Evolutionary conservation across 1,140 invertebrate genomes (phyloP).

Genomic region (Heliconius hermathena): DNA sequence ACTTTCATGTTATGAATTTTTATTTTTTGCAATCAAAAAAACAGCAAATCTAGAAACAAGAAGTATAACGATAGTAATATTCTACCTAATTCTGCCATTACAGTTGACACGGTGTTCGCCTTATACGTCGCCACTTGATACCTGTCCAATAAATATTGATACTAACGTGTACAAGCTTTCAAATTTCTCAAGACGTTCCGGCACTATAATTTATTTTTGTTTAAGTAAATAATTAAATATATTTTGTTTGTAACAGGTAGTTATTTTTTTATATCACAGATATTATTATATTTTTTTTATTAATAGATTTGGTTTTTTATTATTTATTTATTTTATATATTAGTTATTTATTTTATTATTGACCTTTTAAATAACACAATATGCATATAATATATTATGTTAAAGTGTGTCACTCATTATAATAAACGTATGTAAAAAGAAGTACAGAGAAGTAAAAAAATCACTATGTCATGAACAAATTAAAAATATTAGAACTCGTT

Average conservation of each 20-base stretch:
- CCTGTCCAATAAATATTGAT: conserved; percentile 25
- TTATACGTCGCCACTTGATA: conserved; percentile 20
- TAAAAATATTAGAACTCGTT: too few relatives aligned
- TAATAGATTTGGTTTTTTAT: not conserved
- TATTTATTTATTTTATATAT: not conserved
- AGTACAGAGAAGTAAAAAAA: too few relatives aligned
- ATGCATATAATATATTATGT: not conserved
- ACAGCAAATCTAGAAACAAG: not conserved
- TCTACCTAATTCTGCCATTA: conserved; percentile 6
- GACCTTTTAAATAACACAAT: not conserved
- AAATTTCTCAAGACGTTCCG: conserved; percentile 5
- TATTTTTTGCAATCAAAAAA: not conserved
- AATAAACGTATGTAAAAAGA: too few relatives aligned
- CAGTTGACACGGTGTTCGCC: conserved; percentile 20
- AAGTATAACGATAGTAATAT: conserved; percentile 17
- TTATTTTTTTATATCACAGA: too few relatives aligned
- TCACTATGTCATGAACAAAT: too few relatives aligned
- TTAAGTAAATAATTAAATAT: not conserved
- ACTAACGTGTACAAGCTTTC: not conserved
- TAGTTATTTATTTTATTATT: not conserved
- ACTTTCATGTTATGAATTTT: not conserved
- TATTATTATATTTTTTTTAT: not conserved
- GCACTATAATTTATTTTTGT: not conserved
- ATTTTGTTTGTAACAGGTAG: not conserved
- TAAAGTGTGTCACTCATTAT: too few relatives aligned